These are phyloP conservation scores for Euura lappo DNA, from an alignment of 1,140 invertebrate genomes.

Conservation along the genomic window DNA sequence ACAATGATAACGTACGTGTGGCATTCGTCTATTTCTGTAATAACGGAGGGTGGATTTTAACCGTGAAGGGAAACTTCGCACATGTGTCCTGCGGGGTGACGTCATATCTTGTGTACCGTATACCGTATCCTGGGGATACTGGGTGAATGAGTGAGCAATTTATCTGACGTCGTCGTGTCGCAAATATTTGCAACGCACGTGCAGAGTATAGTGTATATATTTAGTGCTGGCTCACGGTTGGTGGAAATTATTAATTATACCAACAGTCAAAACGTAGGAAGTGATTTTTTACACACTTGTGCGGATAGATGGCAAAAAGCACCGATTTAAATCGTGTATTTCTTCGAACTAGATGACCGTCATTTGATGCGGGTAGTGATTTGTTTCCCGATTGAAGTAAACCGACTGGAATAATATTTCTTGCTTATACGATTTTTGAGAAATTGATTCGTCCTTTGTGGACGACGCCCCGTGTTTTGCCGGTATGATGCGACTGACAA, in stretches of 20 bases:
- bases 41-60: not conserved
- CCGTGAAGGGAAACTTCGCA: not conserved
- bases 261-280: too few relatives aligned
- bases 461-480: slow-evolving; percentile 35
- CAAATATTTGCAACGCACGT: slow-evolving; percentile 8
- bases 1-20: slow-evolving; percentile 8
- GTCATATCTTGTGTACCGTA: not conserved
- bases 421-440: not conserved
- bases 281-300: too few relatives aligned
- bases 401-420: too few relatives aligned
- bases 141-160: slow-evolving; percentile 5
- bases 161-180: not conserved
- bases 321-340: too few relatives aligned
- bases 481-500: not conserved
- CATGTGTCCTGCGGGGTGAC: slow-evolving; percentile 8
- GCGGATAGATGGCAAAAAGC: too few relatives aligned
- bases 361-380: too few relatives aligned
- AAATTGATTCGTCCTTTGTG: slow-evolving; percentile 46
- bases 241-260: too few relatives aligned
- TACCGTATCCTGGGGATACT: not conserved
- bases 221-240: too few relatives aligned
- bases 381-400: too few relatives aligned
- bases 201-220: not conserved
- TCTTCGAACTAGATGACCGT: too few relatives aligned
- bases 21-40: not conserved